A percentile compares a stretch with the other conserved stretches of the same genome.
phyloP scores from a whole-genome alignment of 92 coral and sea anemone genomes.

The Porites lobata region DNA sequence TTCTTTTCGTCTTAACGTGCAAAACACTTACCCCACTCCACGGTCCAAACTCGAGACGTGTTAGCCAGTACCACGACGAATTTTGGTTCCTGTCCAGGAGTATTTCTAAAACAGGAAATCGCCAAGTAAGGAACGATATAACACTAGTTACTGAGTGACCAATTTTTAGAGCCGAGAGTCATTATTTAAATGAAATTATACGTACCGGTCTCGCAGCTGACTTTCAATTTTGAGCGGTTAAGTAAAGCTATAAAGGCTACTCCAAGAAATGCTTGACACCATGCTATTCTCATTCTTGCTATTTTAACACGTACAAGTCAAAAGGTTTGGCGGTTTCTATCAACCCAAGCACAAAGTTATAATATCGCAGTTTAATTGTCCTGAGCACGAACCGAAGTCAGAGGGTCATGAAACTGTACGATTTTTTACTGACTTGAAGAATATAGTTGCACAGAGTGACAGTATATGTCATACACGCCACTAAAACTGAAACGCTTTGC shows the following conservation, averaged over 20 bases:
- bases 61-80: conserved; percentile 76
- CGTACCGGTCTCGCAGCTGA: conserved; percentile 19
- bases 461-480: neutral
- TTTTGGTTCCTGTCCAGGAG: conserved; percentile 48
- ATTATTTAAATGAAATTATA: neutral
- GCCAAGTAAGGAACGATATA: neutral
- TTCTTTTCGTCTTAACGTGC: too few species aligned
- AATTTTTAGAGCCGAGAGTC: neutral
- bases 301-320: neutral
- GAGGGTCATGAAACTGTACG: too few species aligned
- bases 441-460: neutral
- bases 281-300: neutral
- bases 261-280: neutral
- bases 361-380: neutral
- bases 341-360: neutral
- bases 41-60: conserved; percentile 65
- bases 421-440: too few species aligned
- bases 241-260: neutral
- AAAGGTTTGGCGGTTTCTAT: neutral
- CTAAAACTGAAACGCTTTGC: neutral
- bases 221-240: neutral
- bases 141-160: neutral
- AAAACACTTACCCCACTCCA: conserved; percentile 77
- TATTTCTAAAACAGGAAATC: conserved; percentile 36
- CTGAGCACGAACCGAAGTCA: too few species aligned